Percentiles rank a stretch among this genome's conserved stretches.
These are phyloP conservation scores for Neoarius graeffei DNA, from an alignment of 2,113 vertebrate genomes.

Conservation along the genomic window DNA sequence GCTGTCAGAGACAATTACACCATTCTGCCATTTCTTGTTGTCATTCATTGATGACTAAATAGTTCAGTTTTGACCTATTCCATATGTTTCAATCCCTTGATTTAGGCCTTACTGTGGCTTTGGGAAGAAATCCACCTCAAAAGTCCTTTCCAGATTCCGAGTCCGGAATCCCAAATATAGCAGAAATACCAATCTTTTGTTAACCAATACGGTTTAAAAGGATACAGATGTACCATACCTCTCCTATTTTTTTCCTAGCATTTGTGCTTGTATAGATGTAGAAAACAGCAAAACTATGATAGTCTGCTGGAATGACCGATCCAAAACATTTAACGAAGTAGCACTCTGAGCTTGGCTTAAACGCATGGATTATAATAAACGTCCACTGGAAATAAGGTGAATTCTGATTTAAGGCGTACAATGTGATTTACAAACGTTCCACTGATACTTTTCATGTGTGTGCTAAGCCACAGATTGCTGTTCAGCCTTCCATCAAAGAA, in stretches of 20 bases:
- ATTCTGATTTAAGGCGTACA: neutral
- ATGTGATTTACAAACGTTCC: neutral
- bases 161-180: slow-evolving; percentile 27
- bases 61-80: slow-evolving; percentile 1
- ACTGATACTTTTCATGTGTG: slow-evolving; percentile 17
- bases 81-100: slow-evolving; percentile 24
- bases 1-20: neutral
- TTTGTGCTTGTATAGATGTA: neutral
- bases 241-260: neutral
- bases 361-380: neutral
- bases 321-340: neutral
- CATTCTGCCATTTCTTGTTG: neutral
- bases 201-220: slow-evolving; percentile 18
- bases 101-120: slow-evolving; percentile 27
- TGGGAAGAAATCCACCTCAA: slow-evolving; percentile 27
- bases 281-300: slow-evolving; percentile 16
- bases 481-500: slow-evolving; percentile 9
- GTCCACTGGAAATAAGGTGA: slow-evolving; percentile 15
- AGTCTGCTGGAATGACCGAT: slow-evolving; percentile 20
- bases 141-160: slow-evolving; percentile 10
- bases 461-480: slow-evolving; percentile 15
- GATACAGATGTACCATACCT: slow-evolving; percentile 30
- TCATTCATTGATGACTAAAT: neutral
- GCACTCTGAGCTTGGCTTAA: neutral
- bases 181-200: slow-evolving; percentile 5